phyloP scores from a whole-genome alignment of 2,797 vertebrate species.

The Rhinoraja longicauda region DNA sequence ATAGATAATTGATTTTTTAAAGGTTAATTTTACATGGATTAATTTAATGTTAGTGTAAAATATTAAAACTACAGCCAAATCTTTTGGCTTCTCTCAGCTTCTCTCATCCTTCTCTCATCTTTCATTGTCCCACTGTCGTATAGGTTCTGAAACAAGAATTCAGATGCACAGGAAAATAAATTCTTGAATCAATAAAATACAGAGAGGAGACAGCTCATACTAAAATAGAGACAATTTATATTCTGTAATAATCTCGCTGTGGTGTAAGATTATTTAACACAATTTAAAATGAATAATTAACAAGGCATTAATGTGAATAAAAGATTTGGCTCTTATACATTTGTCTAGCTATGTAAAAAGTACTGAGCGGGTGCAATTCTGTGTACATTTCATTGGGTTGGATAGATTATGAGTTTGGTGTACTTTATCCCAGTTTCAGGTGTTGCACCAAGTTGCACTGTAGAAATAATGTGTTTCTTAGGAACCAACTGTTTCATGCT shows the following conservation, averaged over 20 bases:
- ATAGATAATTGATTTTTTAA: not conserved
- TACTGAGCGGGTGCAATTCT: not conserved
- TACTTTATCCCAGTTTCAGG: not conserved
- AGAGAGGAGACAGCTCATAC: not conserved
- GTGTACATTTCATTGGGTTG: not conserved
- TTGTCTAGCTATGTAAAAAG: not conserved
- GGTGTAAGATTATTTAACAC: not conserved
- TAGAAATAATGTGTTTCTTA: not conserved
- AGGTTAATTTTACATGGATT: not conserved
- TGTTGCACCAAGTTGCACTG: not conserved
- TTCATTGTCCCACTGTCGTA: not conserved
- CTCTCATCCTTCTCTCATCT: too few relatives aligned
- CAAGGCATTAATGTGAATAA: not conserved
- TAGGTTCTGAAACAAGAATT: not conserved
- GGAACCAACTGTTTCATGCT: not conserved
- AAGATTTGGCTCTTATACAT: not conserved
- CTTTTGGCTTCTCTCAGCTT: not conserved
- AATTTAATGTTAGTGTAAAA: constrained; percentile 3
- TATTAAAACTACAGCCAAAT: not conserved
- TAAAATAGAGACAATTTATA: not conserved
- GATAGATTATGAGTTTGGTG: not conserved
- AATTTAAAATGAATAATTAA: not conserved
- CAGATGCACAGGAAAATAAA: not conserved
- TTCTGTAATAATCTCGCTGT: not conserved
- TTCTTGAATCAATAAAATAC: not conserved